These are phyloP conservation scores for Rhamnusium bicolor DNA, from an alignment of 2,888 invertebrate genomes.

Conservation along the genomic window DNA sequence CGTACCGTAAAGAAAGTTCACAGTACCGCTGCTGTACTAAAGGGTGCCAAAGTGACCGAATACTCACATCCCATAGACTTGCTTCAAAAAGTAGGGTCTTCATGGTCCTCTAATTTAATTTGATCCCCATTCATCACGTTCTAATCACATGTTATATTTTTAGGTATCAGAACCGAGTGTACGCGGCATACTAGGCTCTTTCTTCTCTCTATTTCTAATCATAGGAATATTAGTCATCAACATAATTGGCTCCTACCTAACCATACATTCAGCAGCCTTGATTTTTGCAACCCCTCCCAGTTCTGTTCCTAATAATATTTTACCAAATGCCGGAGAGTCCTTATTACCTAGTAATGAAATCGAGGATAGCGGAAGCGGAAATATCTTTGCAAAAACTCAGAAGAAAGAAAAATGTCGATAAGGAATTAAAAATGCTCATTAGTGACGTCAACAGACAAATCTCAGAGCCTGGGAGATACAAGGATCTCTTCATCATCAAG, in stretches of 20 bases:
- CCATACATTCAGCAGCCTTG: conserved; percentile 49
- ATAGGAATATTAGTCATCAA: conserved; percentile 53
- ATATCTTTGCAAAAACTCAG: conserved; percentile 57
- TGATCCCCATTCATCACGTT: no score
- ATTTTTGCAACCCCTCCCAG: conserved; percentile 48
- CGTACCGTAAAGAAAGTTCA: no score
- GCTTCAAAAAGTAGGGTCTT: no score
- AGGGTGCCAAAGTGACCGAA: no score
- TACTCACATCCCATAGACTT: no score
- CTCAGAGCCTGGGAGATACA: conserved; percentile 58
- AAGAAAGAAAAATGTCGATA: conserved; percentile 56
- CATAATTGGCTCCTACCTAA: conserved; percentile 57
- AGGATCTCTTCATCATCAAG: conserved; percentile 58
- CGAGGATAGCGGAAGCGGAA: conserved; percentile 55
- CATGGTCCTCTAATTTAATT: no score
- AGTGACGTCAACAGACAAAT: conserved; percentile 61
- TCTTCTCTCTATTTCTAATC: conserved; percentile 43
- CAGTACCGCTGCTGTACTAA: no score
- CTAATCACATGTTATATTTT: neutral
- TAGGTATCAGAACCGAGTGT: conserved; percentile 53
- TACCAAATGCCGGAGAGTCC: conserved; percentile 64
- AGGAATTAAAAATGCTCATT: conserved; percentile 57
- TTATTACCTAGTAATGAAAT: conserved; percentile 62
- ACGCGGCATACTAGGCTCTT: conserved; percentile 54
- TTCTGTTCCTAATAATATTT: conserved; percentile 56